These are phyloP conservation scores for Sphyrna mokarran DNA, from an alignment of 2,113 vertebrate genomes.

Conservation along the genomic window DNA sequence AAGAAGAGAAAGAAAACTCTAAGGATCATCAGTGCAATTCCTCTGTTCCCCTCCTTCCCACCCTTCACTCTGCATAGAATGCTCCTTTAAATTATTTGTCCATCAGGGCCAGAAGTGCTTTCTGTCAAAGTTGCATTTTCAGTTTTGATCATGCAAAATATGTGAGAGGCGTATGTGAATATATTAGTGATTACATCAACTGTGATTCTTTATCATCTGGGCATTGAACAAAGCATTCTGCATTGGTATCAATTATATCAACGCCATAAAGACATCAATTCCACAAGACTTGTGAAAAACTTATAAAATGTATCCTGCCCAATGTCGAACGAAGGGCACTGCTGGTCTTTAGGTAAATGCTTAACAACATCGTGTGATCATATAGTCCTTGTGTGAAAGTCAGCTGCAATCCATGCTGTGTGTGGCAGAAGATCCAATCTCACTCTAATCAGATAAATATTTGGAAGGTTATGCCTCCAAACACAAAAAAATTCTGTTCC, in stretches of 20 bases:
- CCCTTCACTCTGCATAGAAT: background rate
- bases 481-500: background rate
- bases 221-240: background rate
- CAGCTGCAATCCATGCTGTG: background rate
- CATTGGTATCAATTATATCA: background rate
- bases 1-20: background rate
- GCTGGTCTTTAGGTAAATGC: background rate
- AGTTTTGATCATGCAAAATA: background rate
- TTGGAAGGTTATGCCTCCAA: no score
- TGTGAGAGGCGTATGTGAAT: background rate
- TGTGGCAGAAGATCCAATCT: background rate
- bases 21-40: background rate
- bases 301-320: background rate
- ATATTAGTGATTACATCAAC: background rate
- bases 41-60: rapidly evolving
- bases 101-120: background rate
- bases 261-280: background rate
- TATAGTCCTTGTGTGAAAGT: background rate
- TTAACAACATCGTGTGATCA: background rate
- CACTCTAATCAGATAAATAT: background rate
- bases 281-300: background rate
- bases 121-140: background rate
- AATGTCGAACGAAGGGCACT: background rate
- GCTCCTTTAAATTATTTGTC: background rate
- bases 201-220: background rate